Conservation (phyloP, 1,140 invertebrate species). For the Lamellibrachia luymesi region DNA sequence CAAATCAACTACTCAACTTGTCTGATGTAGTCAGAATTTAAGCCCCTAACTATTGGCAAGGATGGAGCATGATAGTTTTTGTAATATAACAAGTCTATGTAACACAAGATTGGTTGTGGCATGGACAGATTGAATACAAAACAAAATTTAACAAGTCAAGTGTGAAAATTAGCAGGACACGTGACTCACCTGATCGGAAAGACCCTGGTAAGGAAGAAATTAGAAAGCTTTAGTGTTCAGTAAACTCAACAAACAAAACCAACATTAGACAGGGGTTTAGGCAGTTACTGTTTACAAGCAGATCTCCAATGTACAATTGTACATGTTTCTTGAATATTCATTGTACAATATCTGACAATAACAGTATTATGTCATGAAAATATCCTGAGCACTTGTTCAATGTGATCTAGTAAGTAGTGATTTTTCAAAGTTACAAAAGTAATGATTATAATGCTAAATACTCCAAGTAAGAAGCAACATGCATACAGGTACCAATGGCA, state of each 20-base stretch:
- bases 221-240: neutral
- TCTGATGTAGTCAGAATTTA: too few species aligned
- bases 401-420: neutral
- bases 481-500: too few species aligned
- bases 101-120: neutral
- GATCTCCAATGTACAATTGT: neutral
- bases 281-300: neutral
- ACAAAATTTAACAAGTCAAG: neutral
- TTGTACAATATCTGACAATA: neutral
- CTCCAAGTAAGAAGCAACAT: too few species aligned
- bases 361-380: neutral
- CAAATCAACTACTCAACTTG: neutral
- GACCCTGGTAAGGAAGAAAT: neutral
- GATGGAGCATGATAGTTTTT: neutral
- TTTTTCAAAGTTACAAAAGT: neutral
- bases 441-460: neutral
- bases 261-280: neutral
- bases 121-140: neutral
- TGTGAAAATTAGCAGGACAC: neutral
- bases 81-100: neutral
- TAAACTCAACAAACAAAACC: neutral
- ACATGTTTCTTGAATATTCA: neutral
- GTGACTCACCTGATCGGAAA: neutral
- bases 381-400: neutral
- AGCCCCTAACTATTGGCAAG: neutral